phyloP scores from a whole-genome alignment of 2,797 vertebrate genomes.

The Fundulus diaphanus region DNA sequence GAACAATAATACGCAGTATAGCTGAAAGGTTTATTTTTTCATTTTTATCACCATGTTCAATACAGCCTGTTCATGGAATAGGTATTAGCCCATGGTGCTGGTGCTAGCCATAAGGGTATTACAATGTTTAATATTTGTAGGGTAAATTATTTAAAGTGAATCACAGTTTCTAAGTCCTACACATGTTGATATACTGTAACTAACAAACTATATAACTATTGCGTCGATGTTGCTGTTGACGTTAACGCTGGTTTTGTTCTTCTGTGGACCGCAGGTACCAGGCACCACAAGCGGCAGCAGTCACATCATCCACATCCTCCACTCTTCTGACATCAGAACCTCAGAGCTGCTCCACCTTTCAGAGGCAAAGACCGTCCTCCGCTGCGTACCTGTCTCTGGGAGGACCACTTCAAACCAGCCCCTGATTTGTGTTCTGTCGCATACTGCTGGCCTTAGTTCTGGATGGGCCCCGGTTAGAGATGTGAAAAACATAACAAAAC shows the following conservation, averaged over 20 bases:
- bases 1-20: not conserved
- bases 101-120: not conserved
- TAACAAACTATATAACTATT: not conserved
- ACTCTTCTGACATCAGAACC: constrained; percentile 79
- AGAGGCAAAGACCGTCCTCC: constrained; percentile 81
- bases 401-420: constrained; percentile 47
- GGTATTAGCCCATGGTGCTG: not conserved
- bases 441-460: constrained; percentile 19
- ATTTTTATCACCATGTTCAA: not conserved
- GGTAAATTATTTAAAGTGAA: too few relatives aligned
- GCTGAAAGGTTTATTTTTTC: not conserved
- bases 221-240: not conserved
- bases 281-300: constrained; percentile 80
- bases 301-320: constrained; percentile 85
- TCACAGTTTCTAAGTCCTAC: not conserved
- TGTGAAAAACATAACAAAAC: not conserved
- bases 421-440: constrained; percentile 30
- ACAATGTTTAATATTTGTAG: not conserved
- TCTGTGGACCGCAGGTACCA: constrained; percentile 73
- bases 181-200: not conserved
- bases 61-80: not conserved
- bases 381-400: constrained; percentile 63
- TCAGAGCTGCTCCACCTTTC: constrained; percentile 69
- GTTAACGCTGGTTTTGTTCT: not conserved
- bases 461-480: not conserved